A percentile compares a stretch with the other conserved stretches of the same genome.
Evolutionary conservation across 1,140 invertebrate species (phyloP).

Genomic region (Calliopsis andreniformis): DNA sequence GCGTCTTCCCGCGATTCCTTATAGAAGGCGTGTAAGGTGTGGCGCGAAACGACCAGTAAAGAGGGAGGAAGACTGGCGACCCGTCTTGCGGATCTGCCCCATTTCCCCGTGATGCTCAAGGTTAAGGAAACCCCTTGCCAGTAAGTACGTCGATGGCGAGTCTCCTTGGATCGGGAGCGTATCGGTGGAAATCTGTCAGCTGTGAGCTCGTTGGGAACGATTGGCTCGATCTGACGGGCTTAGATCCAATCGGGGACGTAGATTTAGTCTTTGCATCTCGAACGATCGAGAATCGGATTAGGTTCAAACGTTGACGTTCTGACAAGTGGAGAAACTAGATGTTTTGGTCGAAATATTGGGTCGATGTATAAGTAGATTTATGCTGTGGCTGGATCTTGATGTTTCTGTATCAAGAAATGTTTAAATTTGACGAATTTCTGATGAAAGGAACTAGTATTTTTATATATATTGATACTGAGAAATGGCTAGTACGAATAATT

Average conservation of each 20-base stretch:
- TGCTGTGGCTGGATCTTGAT: too few species aligned
- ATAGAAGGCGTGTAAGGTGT: conserved; percentile 7
- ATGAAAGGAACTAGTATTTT: too few species aligned
- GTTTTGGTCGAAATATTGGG: too few species aligned
- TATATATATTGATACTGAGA: too few species aligned
- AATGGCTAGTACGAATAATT: too few species aligned
- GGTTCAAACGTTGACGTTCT: background rate
- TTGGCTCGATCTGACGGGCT: conserved; percentile 9
- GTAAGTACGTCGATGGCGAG: conserved; percentile 21
- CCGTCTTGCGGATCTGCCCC: background rate
- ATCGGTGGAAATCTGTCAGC: conserved; percentile 10
- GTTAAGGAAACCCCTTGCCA: conserved; percentile 28
- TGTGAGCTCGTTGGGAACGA: background rate
- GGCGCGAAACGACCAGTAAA: conserved; percentile 30
- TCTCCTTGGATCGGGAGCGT: background rate
- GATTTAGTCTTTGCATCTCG: background rate
- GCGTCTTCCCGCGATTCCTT: conserved; percentile 19
- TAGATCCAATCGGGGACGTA: background rate
- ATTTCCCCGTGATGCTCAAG: conserved; percentile 30
- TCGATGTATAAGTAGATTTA: too few species aligned
- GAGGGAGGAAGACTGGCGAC: background rate
- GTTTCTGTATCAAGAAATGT: too few species aligned
- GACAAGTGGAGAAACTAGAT: background rate
- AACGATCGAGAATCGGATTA: background rate
- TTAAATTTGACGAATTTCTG: too few species aligned